Evolutionary conservation across 2,113 vertebrate genomes (phyloP).

Genomic region (Turnix velox): DNA sequence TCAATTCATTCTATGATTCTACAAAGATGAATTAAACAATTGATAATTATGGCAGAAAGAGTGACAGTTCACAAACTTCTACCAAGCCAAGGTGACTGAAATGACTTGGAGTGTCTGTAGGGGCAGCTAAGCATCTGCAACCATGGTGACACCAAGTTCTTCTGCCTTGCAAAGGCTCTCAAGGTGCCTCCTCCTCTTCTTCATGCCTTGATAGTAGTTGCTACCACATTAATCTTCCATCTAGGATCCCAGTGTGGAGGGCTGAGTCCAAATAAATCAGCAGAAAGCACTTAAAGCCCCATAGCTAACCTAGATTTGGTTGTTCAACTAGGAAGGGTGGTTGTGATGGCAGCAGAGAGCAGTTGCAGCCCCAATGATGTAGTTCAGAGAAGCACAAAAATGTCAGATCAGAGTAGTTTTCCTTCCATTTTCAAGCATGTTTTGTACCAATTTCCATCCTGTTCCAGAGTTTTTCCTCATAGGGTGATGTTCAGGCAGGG

Average conservation of each 20-base stretch:
- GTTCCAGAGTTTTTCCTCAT: neutral
- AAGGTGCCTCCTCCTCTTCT: neutral
- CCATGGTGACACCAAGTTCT: neutral
- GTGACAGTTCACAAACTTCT: neutral
- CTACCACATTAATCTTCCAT: neutral
- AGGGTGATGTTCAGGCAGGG: neutral
- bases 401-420: neutral
- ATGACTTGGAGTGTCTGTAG: accelerated
- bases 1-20: too few species aligned
- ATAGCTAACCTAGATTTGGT: neutral
- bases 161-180: neutral
- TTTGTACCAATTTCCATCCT: neutral
- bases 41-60: neutral
- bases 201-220: accelerated
- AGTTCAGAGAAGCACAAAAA: neutral
- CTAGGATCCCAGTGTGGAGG: neutral
- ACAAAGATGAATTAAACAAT: neutral
- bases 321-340: neutral
- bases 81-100: neutral
- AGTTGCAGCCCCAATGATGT: accelerated
- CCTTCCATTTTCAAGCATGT: neutral
- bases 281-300: neutral
- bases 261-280: neutral
- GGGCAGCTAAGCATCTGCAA: neutral
- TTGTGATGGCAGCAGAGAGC: accelerated